Base-by-base conservation (phyloP, 2,797 vertebrate species). In the Chaetodon trifasciatus region DNA sequence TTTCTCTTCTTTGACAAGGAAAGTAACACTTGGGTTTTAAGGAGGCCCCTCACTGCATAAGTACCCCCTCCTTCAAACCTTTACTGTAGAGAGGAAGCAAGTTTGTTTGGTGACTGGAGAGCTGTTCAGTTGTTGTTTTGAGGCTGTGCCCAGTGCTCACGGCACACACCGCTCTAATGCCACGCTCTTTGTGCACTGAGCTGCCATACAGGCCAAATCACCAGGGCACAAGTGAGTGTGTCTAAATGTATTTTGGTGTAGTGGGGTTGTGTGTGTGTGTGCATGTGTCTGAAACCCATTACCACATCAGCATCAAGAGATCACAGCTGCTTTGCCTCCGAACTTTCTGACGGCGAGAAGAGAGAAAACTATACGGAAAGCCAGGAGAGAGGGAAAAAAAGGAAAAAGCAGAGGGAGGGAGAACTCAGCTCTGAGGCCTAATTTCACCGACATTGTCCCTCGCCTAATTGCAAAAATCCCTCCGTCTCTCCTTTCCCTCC, bases 401-500 rank as follows among this genome's bases (percentile, higher is more conserved):
- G 8, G 21, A 21, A 47, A 75, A 78, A 76, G 66, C 35, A 70
- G 28, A 84, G 94, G 94, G 95, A 92, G 81, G 95, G 92, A 82
- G 70, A 91, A 91, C 69, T 89, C 92, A 88, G 93, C 96, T 96
- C 91, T 93, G 93, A 96, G 95, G 95, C 94, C 89, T 95, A 95
- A 96, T 96, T 96, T 95, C 85, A 86, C 85, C 62, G 82, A 94
- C 92, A 93, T 92, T 94, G 93, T 95, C 94, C 94, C 94, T 92
- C 78, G 80, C 88, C 94, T 95, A 96, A 96, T 95, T 96, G 95
- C 94, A 90, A 95, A 95, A 93, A 89, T 93, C 89, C 92, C 88
- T 90, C 85, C 73, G 52, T 92, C 85, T 79, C 85, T 79, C 81
- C 70, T 82, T 86, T 76, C 82, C 82, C 86, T 88, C 88, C 88